phyloP scores from a whole-genome alignment of 92 coral and sea anemone species.

The Bergia puertoricense region DNA sequence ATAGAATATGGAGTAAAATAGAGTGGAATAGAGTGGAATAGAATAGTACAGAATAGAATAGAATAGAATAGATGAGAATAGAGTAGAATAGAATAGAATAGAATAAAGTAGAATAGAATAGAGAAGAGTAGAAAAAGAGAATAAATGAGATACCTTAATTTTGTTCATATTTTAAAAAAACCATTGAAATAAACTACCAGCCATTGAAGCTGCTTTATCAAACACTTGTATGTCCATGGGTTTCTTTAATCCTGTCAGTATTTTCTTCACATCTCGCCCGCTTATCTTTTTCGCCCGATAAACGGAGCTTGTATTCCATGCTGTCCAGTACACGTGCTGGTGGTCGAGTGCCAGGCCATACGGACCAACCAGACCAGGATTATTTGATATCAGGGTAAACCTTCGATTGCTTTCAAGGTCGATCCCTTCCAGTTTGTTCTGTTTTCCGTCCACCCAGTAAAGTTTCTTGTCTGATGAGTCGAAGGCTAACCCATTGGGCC shows the following conservation, averaged over 20 bases:
- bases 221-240: constrained; percentile 26
- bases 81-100: no score
- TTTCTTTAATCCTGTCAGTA: constrained; percentile 1
- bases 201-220: constrained; percentile 1
- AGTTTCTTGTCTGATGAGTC: constrained; percentile 26
- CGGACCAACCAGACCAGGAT: constrained; percentile 19
- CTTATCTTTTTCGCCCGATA: constrained; percentile 25
- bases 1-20: neutral
- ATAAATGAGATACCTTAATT: no score
- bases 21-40: no score
- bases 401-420: constrained; percentile 29
- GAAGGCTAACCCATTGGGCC: constrained; percentile 60
- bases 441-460: constrained; percentile 54
- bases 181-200: neutral
- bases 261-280: neutral
- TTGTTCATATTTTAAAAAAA: neutral
- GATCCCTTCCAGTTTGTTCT: constrained; percentile 31
- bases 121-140: no score
- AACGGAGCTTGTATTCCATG: constrained; percentile 43
- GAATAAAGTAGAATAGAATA: no score
- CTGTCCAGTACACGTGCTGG: constrained; percentile 52
- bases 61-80: neutral
- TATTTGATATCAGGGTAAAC: neutral
- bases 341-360: constrained; percentile 52
- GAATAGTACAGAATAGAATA: no score